phyloP scores from a whole-genome alignment of 2,888 invertebrate species.

The Rhabditophanes sp. region DNA sequence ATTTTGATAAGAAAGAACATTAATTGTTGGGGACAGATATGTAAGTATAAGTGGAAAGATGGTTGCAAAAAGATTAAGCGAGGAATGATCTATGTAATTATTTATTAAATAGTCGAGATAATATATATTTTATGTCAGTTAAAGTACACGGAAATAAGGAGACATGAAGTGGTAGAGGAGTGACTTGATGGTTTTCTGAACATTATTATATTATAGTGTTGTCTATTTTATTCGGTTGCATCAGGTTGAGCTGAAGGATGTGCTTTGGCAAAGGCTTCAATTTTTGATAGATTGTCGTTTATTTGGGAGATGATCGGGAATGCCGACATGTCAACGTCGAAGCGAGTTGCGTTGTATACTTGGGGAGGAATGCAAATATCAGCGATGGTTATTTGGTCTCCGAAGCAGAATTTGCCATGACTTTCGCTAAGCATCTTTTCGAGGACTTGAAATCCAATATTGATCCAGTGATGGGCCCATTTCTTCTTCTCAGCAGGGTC shows the following conservation, averaged over 20 bases:
- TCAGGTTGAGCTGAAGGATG: conserved; percentile 83
- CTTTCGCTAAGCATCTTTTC: conserved; percentile 11
- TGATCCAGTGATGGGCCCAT: conserved; percentile 18
- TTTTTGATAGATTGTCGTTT: conserved; percentile 65
- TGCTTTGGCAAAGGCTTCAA: conserved; percentile 75
- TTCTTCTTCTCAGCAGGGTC: conserved; percentile 10
- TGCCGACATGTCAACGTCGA: conserved; percentile 73
- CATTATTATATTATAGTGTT: too few relatives aligned
- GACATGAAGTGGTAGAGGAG: too few relatives aligned
- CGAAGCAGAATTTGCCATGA: conserved; percentile 50
- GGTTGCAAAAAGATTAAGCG: too few relatives aligned
- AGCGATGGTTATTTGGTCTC: conserved; percentile 78
- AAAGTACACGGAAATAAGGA: too few relatives aligned
- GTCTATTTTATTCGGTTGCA: too few relatives aligned
- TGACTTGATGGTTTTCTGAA: too few relatives aligned
- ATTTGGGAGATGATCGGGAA: conserved; percentile 77
- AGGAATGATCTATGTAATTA: too few relatives aligned
- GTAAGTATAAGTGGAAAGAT: too few relatives aligned
- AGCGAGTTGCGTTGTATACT: conserved; percentile 79
- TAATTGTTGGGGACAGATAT: too few relatives aligned
- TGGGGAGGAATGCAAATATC: conserved; percentile 89
- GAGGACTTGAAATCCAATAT: conserved; percentile 10
- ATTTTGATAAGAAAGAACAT: too few relatives aligned
- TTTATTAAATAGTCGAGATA: too few relatives aligned
- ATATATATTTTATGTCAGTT: too few relatives aligned